These are phyloP conservation scores for Drosophila parabipectinata DNA, from an alignment of 1,140 invertebrate species.

Conservation along the genomic window DNA sequence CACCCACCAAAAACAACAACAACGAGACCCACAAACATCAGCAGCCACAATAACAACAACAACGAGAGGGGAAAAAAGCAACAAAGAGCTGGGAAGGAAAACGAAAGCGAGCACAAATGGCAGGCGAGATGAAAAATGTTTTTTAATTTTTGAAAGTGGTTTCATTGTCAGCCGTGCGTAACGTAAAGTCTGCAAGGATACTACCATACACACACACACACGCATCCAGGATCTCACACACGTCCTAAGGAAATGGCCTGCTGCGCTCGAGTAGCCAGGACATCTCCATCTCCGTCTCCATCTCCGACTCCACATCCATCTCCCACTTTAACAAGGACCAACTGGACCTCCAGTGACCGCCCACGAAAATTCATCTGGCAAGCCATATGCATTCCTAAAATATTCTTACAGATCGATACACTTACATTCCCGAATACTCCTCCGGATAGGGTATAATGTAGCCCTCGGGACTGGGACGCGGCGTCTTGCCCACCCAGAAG, in stretches of 20 bases:
- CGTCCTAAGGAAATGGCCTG: conserved; percentile 65
- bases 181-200: conserved; percentile 76
- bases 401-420: conserved; percentile 63
- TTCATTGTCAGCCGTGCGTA: conserved; percentile 84
- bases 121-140: conserved; percentile 83
- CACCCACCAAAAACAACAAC: conserved; percentile 17
- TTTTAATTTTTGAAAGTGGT: conserved; percentile 84
- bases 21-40: conserved; percentile 1
- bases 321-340: conserved; percentile 22
- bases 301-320: conserved; percentile 2
- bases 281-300: conserved; percentile 25
- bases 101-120: conserved; percentile 61
- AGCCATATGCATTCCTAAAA: conserved; percentile 1
- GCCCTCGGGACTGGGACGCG: conserved; percentile 90
- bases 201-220: conserved; percentile 25
- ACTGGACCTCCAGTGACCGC: neutral
- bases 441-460: conserved; percentile 94
- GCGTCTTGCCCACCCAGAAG: conserved; percentile 94
- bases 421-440: conserved; percentile 89
- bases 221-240: conserved; percentile 7
- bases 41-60: conserved; percentile 8
- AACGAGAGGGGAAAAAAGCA: conserved; percentile 9
- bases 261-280: conserved; percentile 72
- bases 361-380: conserved; percentile 2
- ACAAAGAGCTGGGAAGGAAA: conserved; percentile 49